Percentiles rank a stretch among this genome's conserved stretches.
phyloP scores from a whole-genome alignment of 2,797 vertebrate genomes.

The Crypturellus tataupa region DNA sequence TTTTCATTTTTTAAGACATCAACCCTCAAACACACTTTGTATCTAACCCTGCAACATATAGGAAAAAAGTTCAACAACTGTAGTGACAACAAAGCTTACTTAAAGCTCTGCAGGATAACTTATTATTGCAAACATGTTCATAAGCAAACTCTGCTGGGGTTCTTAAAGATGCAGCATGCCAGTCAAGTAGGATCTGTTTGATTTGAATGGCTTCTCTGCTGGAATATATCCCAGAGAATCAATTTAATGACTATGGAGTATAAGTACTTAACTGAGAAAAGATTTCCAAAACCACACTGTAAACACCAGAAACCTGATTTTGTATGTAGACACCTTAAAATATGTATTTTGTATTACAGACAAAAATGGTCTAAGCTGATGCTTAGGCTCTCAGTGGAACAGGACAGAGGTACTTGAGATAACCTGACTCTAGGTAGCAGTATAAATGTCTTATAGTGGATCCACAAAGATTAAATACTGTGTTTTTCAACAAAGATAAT shows the following conservation, averaged over 20 bases:
- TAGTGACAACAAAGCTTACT: not conserved
- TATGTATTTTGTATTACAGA: not conserved
- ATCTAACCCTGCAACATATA: not conserved
- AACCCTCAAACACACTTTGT: not conserved
- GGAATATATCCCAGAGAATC: not conserved
- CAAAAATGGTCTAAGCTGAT: not conserved
- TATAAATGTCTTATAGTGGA: not conserved
- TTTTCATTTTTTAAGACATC: not conserved
- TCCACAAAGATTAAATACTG: not conserved
- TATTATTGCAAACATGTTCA: not conserved
- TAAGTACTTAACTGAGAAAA: not conserved
- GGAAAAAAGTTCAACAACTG: not conserved
- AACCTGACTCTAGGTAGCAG: not conserved
- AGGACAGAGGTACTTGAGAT: not conserved
- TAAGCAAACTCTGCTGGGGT: not conserved
- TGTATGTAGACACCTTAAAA: not conserved
- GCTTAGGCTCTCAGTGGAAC: not conserved
- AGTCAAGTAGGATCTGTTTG: not conserved
- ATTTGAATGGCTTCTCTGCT: not conserved
- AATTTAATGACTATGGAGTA: not conserved
- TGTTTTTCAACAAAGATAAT: not conserved
- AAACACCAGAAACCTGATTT: not conserved
- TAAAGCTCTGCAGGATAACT: not conserved
- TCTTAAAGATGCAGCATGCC: not conserved
- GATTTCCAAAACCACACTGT: not conserved